These are phyloP conservation scores for Drosophila niveifrons DNA, from an alignment of 2,888 invertebrate species.

Conservation along the genomic window DNA sequence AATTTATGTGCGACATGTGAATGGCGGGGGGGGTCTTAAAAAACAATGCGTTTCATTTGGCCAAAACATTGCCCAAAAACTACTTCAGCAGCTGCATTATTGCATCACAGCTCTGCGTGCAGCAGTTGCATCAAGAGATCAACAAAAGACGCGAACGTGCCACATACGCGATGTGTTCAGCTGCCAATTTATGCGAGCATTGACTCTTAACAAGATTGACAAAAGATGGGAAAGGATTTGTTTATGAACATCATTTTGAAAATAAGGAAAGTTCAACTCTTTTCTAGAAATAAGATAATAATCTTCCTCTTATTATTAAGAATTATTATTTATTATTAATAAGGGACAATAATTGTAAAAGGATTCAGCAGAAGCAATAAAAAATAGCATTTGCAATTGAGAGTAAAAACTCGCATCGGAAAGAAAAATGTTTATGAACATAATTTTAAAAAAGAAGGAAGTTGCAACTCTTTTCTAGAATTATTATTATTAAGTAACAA, in stretches of 20 bases:
- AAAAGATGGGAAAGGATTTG: neutral
- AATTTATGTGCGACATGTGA: conserved; percentile 69
- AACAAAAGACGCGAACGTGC: neutral
- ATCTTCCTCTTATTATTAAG: no score
- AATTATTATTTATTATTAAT: no score
- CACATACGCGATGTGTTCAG: neutral
- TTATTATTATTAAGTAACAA: no score
- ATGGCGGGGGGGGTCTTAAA: conserved; percentile 58
- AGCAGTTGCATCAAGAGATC: conserved; percentile 9
- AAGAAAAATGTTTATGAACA: no score
- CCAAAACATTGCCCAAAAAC: conserved; percentile 22
- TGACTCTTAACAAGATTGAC: neutral
- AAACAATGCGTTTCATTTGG: conserved; percentile 64
- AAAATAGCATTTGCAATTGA: no score
- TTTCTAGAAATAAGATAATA: no score
- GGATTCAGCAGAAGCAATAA: no score
- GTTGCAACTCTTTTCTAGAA: no score
- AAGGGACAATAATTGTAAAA: no score
- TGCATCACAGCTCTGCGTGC: conserved; percentile 4
- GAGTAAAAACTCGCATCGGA: no score
- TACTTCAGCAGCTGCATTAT: conserved; percentile 22
- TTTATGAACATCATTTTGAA: neutral
- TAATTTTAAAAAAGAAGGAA: neutral
- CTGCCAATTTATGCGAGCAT: neutral
- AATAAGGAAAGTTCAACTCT: no score